A percentile compares a stretch with the other conserved stretches of the same genome.
These are phyloP conservation scores for Burhinus bistriatus DNA, from an alignment of 2,113 vertebrate species.

Conservation along the genomic window DNA sequence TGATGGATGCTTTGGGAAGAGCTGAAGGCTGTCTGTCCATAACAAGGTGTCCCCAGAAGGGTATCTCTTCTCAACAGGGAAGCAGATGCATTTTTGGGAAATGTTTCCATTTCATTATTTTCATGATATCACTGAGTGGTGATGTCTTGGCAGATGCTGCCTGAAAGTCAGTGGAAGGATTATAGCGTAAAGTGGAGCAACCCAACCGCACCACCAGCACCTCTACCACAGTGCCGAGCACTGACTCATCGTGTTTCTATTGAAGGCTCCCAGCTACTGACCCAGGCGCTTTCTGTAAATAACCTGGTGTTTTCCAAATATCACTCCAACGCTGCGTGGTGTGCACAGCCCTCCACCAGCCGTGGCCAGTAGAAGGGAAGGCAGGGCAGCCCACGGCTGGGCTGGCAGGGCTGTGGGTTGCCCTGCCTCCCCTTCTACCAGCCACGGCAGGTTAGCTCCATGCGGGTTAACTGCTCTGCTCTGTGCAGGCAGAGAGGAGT, in stretches of 20 bases:
- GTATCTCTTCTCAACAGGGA: neutral
- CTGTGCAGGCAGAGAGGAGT: neutral
- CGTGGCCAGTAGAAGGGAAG: neutral
- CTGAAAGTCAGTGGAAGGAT: neutral
- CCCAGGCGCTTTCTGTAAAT: neutral
- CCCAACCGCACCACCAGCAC: neutral
- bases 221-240: accelerated
- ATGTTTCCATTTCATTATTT: neutral
- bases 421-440: neutral
- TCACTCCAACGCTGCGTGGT: accelerated
- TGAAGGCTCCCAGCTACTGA: neutral
- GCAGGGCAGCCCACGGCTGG: neutral
- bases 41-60: neutral
- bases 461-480: neutral
- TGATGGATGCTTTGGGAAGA: neutral
- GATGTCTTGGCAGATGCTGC: neutral
- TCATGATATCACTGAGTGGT: neutral
- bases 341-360: neutral
- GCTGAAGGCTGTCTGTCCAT: neutral
- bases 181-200: neutral
- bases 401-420: neutral
- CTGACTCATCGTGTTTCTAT: neutral
- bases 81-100: neutral
- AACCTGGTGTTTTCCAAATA: neutral
- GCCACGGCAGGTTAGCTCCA: neutral